Evolutionary conservation across 2,113 vertebrate species (phyloP).

Genomic region (Sula dactylatra): DNA sequence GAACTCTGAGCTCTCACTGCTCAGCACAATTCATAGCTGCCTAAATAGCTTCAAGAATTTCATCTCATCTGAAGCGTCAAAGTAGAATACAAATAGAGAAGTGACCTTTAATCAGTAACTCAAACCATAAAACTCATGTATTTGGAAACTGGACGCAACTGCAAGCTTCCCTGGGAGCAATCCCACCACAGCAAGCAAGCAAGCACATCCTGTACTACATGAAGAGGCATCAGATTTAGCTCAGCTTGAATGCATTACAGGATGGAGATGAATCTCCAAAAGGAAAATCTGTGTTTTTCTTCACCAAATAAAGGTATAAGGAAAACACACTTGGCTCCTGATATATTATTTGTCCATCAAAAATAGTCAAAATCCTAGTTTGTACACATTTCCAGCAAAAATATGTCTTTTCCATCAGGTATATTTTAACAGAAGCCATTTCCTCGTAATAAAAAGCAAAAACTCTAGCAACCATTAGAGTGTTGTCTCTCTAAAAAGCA

Average conservation of each 20-base stretch:
- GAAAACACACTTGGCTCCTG: background rate
- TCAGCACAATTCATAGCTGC: conserved; percentile 28
- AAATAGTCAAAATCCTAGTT: background rate
- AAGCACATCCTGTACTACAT: background rate
- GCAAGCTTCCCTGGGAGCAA: background rate
- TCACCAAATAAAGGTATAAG: background rate
- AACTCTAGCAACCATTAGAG: background rate
- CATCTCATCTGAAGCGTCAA: conserved; percentile 15
- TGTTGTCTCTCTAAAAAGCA: background rate
- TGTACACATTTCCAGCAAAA: background rate
- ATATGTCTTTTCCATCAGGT: background rate
- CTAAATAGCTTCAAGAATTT: conserved; percentile 53
- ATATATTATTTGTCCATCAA: background rate
- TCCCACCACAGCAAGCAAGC: background rate
- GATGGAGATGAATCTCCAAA: background rate
- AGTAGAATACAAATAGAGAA: conserved; percentile 55
- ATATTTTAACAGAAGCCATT: background rate
- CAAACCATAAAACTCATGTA: background rate
- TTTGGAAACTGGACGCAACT: conserved; percentile 7
- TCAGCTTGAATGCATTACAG: background rate
- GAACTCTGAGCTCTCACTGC: conserved; percentile 54
- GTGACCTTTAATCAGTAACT: conserved; percentile 21
- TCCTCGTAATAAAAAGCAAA: background rate
- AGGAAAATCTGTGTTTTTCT: background rate
- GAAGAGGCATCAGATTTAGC: background rate